Evolutionary conservation across 2,797 vertebrate species (phyloP), one percentile per base, ranked within the genome.

Genomic region (Alcedo quadribrachys): DNA sequence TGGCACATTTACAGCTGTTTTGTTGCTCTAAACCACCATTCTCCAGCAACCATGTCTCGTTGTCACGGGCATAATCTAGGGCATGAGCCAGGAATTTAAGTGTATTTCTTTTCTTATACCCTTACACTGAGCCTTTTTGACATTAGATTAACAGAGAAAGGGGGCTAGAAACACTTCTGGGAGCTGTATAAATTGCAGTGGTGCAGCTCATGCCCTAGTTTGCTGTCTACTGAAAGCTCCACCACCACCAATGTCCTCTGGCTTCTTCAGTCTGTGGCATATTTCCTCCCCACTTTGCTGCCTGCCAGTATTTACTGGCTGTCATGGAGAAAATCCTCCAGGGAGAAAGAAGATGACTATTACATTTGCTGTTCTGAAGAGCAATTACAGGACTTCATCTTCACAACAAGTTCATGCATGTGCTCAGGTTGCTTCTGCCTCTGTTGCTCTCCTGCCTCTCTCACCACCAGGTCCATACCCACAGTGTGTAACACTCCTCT

Each of bases 111-210:
- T 62, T 28, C 35, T 63, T 48, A 1, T 61, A 74, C 8, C 78
- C 22, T n/a, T 15, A 12, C 48, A 21, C 15, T 75, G 28, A 30
- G 54, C 28, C 6, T 79, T 80, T 24, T 33, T 55, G 20, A 48
- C 8, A 22, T 15, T 71, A 51, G 21, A 9, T 51, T 62, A 40
- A 16, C 8, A 35, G 46, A 79, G 8, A 48, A 11, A 55, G 62
- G 55, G 4, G 21, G 20, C 46, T 60, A 50, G 27, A 50, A 68
- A 32, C 7, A 7, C 2, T 66, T 81, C 32, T 78, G 25, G 11
- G 54, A 81, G 8, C 6, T 45, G 11, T 19, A 48, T 4, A 4
- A 1, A 1, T 25, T 42, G 43, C 30, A 40, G 5, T 2, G 0
- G 1, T 32, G 11, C 14, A 73, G 12, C 7, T 50, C 1, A 1